Base-by-base conservation (phyloP, 2,888 invertebrate genomes). In the Amphipoea lucens region DNA sequence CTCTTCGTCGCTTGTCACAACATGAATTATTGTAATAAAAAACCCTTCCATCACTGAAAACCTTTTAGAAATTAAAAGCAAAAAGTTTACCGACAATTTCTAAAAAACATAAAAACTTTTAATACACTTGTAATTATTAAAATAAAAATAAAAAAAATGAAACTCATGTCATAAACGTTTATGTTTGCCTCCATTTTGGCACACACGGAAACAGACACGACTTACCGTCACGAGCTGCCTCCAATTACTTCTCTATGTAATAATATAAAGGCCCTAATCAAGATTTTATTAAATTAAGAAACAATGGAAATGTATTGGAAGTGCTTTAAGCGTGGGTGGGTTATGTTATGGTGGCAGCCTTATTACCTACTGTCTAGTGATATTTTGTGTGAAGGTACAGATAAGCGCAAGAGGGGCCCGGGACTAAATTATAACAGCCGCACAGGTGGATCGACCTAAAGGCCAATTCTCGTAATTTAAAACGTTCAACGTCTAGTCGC, bases 291-390 rank as follows among this genome's bases (percentile, higher is more conserved):
- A 80, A 76, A 84, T 90, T 83, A 77, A 75, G 83, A 85, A 89
- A 90, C 79, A 84, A 85, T 82, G 68, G 63, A 81, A 83, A 69
- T 68, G 17, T 77, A 84, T 86, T 83, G 78, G 82, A 78, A 84
- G 86, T 81, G 36, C n/a, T n/a, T n/a, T n/a, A n/a, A n/a, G n/a
- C n/a, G n/a, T n/a, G n/a, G n/a, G n/a, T n/a, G n/a, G 70, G 79
- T 87, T 89, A 79, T 74, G 83, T 86, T 81, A 69, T 62, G 17
- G 63, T 40, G 54, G 23, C 51, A 65, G 20, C 12, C 29, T 57
- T 45, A 42, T 42, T 42, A 42, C 9, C 45, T 45, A 45, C 45
- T 11, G 54, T 20, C 2, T 54, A 20, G 54, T 54, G 20, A 1
- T 20, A 54, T 54, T 54, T 54, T 20, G 7, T 54, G 54, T 20